Base-by-base conservation (phyloP, 2,888 invertebrate species). In the Eupeodes latifasciatus region DNA sequence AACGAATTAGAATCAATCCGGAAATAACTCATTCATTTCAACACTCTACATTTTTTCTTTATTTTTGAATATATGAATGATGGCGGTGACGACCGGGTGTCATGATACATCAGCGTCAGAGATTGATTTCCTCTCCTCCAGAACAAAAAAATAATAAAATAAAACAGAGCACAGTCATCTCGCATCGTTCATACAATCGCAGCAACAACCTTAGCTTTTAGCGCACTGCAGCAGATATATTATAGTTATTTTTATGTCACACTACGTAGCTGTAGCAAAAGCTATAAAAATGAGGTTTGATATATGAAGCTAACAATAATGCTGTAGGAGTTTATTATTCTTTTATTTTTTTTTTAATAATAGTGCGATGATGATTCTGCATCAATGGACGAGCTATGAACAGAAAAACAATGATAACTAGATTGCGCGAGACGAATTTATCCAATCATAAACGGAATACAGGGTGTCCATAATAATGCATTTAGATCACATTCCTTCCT, bases 1-100 rank as follows among this genome's bases (percentile, higher is more conserved):
- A 88, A 81, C 69, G 85, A 88, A 88, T 88, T 88, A 88, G 85
- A 88, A 88, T 88, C 88, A 88, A 88, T 88, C 88, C 88, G 88
- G 88, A 88, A 88, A 88, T 85, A 88, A 85, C 88, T 88, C 88
- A 88, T 88, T 88, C 85, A 85, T 85, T 81, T 88, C 81, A 88
- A 81, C 85, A 88, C 87, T 80, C 77, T 67, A 27, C 27, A 27
- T 72, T 59, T 59, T 19, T 34, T 14, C 34, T 7, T 11, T 59
- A 19, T 34, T 11, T 47, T 7, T 12, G 44, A 53, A 40, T 27
- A 27, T 27, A 27, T 11, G 55, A 55, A 19, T 40, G 40, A 55
- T 36, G 44, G 19, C 16, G 59, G 14, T 53, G 85, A 77, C 78
- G 83, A 79, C 75, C 47, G 34, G 53, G 78, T 85, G 85, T 69